Evolutionary conservation across 2,797 vertebrate species (phyloP).

Genomic region (Lepidocolaptes lacrymiger): DNA sequence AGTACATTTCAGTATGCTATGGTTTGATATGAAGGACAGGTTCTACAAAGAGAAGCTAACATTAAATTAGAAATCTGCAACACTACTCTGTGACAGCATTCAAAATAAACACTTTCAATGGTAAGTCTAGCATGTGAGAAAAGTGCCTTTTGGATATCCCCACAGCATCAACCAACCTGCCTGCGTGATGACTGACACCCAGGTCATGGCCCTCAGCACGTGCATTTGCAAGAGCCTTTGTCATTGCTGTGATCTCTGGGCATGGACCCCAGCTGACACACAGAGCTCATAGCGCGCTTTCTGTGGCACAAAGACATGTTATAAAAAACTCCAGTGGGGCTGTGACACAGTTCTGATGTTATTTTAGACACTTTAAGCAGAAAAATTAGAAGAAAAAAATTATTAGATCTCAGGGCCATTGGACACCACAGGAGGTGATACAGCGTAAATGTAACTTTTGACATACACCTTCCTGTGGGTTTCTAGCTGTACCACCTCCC

Average conservation of each 20-base stretch:
- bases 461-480: not conserved
- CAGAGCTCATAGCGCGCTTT: not conserved
- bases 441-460: not conserved
- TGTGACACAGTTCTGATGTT: not conserved
- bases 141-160: not conserved
- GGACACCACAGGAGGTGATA: not conserved
- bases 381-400: not conserved
- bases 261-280: not conserved
- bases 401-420: not conserved
- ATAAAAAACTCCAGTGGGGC: not conserved
- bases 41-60: not conserved
- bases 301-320: not conserved
- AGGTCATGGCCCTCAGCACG: not conserved
- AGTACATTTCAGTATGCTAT: not conserved
- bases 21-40: not conserved
- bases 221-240: not conserved
- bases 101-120: not conserved
- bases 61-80: not conserved
- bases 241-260: not conserved
- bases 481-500: not conserved
- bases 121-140: not conserved
- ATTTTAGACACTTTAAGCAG: not conserved
- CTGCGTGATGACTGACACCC: fast-evolving
- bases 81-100: not conserved
- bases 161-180: not conserved